A percentile compares a stretch with the other conserved stretches of the same genome.
Conservation (phyloP, 2,113 vertebrate species). For the Mus spicilegus region DNA sequence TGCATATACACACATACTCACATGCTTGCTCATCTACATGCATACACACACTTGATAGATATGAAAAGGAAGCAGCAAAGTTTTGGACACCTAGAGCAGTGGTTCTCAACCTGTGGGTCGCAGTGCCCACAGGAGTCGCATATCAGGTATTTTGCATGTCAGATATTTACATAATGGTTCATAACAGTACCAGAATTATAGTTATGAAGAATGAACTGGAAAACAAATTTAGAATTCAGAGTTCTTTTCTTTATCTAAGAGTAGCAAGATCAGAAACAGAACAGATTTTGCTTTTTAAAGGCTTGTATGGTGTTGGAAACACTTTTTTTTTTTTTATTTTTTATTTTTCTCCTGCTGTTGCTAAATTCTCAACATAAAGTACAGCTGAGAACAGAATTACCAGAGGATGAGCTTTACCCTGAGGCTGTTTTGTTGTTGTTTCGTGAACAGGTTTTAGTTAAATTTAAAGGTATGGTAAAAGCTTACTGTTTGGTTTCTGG, state of each 20-base stretch:
- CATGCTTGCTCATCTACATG: background rate
- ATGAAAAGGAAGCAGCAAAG: background rate
- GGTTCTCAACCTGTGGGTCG: background rate
- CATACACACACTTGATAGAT: background rate
- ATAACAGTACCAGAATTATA: background rate
- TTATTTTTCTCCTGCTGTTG: background rate
- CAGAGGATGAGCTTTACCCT: background rate
- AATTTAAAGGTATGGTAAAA: conserved; percentile 16
- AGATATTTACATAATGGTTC: background rate
- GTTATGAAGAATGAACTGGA: background rate
- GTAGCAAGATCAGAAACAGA: background rate
- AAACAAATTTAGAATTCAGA: background rate
- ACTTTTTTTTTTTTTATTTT: background rate
- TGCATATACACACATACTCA: background rate
- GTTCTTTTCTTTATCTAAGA: background rate
- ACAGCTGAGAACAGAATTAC: background rate
- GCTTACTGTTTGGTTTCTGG: conserved; percentile 23
- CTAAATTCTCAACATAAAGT: background rate
- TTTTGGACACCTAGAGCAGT: conserved; percentile 3
- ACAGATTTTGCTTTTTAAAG: conserved; percentile 12
- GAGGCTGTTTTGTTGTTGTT: conserved; percentile 14
- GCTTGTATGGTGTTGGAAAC: background rate
- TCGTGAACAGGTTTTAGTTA: conserved; percentile 16
- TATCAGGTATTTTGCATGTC: background rate
- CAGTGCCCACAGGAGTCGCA: background rate